Percentiles rank a stretch among this genome's conserved stretches.
phyloP scores from a whole-genome alignment of 2,888 invertebrate species.

The Auanema freiburgensis region DNA sequence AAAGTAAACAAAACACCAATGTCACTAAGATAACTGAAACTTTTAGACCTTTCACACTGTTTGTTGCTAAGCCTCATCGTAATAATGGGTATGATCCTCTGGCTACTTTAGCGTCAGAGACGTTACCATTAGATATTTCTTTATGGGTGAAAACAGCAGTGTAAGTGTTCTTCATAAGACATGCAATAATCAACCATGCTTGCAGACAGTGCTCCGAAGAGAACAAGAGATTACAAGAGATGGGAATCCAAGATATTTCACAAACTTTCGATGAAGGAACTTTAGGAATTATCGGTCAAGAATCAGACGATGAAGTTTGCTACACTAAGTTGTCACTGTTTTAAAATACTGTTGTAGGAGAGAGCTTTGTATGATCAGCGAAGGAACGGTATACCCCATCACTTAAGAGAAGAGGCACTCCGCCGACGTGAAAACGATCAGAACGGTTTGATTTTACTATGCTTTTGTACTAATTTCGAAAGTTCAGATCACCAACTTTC shows the following conservation, averaged over 20 bases:
- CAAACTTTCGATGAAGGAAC: slow-evolving; percentile 42
- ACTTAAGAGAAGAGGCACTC: slow-evolving; percentile 32
- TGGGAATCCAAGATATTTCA: slow-evolving; percentile 30
- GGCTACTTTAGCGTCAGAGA: slow-evolving; percentile 52
- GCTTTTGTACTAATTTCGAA: too few species aligned
- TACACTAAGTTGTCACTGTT: neutral
- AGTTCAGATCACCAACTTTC: slow-evolving; percentile 19
- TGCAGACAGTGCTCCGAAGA: slow-evolving; percentile 37
- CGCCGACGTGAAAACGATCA: slow-evolving; percentile 36
- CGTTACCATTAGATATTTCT: slow-evolving; percentile 54
- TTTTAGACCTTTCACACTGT: slow-evolving; percentile 52
- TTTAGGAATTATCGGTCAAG: slow-evolving; percentile 29
- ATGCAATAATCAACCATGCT: slow-evolving; percentile 9
- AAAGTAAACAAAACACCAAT: slow-evolving; percentile 15
- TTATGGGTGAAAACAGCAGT: slow-evolving; percentile 46
- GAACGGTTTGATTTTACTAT: too few species aligned
- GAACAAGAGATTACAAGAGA: slow-evolving; percentile 19
- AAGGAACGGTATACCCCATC: slow-evolving; percentile 39
- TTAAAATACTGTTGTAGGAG: slow-evolving; percentile 21
- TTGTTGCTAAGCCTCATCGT: slow-evolving; percentile 44
- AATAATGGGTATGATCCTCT: slow-evolving; percentile 47
- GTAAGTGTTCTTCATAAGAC: slow-evolving; percentile 15
- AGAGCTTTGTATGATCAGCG: slow-evolving; percentile 42
- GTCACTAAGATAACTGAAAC: neutral
- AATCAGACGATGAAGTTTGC: slow-evolving; percentile 38